Evolutionary conservation across 1,140 invertebrate species (phyloP).

Genomic region (Drosophila pallidifrons): DNA sequence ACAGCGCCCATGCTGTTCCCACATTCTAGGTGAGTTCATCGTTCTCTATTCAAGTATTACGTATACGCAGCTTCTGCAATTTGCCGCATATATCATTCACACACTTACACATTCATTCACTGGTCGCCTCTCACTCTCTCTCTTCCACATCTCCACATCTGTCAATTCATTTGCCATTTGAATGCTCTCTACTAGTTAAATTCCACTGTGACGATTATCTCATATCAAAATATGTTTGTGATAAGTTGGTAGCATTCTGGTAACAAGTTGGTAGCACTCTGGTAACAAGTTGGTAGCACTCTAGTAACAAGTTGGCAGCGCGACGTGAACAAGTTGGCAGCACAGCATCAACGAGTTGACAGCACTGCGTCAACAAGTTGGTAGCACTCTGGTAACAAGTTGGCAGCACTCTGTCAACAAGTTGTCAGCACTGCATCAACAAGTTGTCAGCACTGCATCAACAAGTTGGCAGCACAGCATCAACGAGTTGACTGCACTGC

Average conservation of each 20-base stretch:
- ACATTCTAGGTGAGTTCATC: constrained; percentile 83
- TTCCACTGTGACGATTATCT: constrained; percentile 12
- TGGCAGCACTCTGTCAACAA: too few species aligned
- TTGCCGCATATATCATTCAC: constrained; percentile 5
- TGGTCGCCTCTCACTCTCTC: not conserved
- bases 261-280: not conserved
- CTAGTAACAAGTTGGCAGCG: too few species aligned
- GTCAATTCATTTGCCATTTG: constrained; percentile 20
- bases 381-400: too few species aligned
- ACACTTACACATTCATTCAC: not conserved
- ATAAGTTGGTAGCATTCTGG: not conserved
- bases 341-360: too few species aligned
- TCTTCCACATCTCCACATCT: not conserved
- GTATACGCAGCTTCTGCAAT: constrained; percentile 13
- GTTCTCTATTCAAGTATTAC: not conserved
- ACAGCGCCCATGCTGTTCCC: constrained; percentile 84
- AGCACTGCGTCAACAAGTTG: too few species aligned
- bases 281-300: too few species aligned
- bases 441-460: too few species aligned
- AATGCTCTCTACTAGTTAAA: constrained; percentile 17
- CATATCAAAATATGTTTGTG: not conserved
- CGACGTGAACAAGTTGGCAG: too few species aligned
- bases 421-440: too few species aligned
- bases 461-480: too few species aligned
- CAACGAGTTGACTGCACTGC: too few species aligned